These are phyloP conservation scores for Myanophis thanlyinensis DNA, from an alignment of 2,113 vertebrate species.

Conservation along the genomic window DNA sequence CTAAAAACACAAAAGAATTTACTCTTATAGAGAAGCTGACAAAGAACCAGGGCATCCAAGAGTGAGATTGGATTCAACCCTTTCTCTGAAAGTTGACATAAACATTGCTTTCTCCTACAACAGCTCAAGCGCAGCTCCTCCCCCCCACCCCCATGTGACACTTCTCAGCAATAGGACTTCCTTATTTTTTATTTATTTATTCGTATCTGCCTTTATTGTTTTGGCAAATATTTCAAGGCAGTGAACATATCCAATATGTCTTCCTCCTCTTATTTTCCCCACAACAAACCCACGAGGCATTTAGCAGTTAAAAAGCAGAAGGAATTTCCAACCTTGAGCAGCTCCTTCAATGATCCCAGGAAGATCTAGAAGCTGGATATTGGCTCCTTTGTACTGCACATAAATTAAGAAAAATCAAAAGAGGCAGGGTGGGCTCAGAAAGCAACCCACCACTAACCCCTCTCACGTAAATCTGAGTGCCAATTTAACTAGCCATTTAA, in stretches of 20 bases:
- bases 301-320: not conserved
- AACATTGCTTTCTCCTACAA: not conserved
- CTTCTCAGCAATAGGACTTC: not conserved
- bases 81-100: not conserved
- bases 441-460: not conserved
- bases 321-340: conserved; percentile 83
- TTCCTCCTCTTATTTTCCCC: not conserved
- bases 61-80: not conserved
- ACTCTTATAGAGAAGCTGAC: accelerated
- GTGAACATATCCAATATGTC: not conserved
- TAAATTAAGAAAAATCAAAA: not conserved
- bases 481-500: not conserved
- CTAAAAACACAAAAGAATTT: conserved; percentile 59
- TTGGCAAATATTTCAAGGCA: not conserved
- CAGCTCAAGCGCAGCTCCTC: not conserved
- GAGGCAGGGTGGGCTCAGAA: not conserved
- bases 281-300: not conserved
- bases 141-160: not conserved
- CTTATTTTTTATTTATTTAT: not conserved
- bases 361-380: conserved; percentile 96
- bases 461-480: not conserved
- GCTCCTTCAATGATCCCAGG: conserved; percentile 99
- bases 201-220: not conserved
- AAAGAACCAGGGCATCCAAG: too few relatives aligned
- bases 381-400: conserved; percentile 95